Conservation (phyloP, 2,888 invertebrate genomes). For the Hipparchia semele region DNA sequence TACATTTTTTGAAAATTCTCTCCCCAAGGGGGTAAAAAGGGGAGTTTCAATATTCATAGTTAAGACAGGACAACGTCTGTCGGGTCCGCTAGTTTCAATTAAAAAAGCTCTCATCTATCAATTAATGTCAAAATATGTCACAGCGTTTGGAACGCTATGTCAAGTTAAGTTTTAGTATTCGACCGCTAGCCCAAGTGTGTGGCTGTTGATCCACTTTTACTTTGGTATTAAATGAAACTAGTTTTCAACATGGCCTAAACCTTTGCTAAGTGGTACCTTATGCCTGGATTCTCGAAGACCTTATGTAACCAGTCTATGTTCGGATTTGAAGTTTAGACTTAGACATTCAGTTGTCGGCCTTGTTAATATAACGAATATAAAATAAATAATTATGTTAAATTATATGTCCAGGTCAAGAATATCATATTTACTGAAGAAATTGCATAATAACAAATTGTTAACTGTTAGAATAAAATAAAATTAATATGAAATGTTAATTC, state of each 20-base stretch:
- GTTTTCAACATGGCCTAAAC: constrained; percentile 15
- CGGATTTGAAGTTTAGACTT: constrained; percentile 5
- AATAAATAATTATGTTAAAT: not conserved
- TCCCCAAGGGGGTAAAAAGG: no score
- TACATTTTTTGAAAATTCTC: no score
- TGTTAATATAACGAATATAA: not conserved
- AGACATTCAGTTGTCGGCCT: not conserved
- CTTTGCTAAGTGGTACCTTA: not conserved
- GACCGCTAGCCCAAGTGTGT: not conserved
- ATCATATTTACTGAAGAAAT: not conserved
- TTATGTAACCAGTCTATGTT: constrained; percentile 7
- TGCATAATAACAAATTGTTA: not conserved
- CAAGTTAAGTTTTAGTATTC: no score
- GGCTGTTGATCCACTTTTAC: constrained; percentile 1
- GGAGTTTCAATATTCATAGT: no score
- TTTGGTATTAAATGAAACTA: constrained; percentile 1
- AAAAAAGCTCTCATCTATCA: no score
- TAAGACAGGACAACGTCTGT: no score
- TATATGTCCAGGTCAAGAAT: not conserved
- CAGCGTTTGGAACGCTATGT: no score
- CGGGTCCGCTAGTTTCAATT: no score
- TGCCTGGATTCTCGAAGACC: constrained; percentile 12
- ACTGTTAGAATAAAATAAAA: no score
- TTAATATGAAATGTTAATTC: no score
- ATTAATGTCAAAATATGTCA: no score